Evolutionary conservation across 2,888 invertebrate species (phyloP), one percentile per base, ranked within the genome.

Genomic region (Synanthedon myopaeformis): DNA sequence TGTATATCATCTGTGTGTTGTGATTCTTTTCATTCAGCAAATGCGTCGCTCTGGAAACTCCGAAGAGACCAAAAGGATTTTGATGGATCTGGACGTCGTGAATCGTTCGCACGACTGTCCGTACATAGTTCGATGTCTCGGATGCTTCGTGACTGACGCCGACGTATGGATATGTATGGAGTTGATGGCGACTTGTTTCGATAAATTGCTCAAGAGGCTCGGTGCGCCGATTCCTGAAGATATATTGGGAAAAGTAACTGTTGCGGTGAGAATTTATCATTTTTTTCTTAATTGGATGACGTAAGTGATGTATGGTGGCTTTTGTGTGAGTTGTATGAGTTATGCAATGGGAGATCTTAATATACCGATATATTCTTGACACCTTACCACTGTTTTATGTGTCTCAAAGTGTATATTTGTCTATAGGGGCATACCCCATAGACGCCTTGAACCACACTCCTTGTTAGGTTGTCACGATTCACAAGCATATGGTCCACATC

Each of bases 111-210:
- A 97, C 70, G 97, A 97, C 82, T 99, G 98, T 83, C 95, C 94
- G 42, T 98, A 94, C 85, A 99, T 99, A 65, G 99, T 99, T 64
- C 92, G 96, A 76, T 99, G 98, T 79, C 90, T 97, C 69, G 99
- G 99, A 49, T 98, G 97, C 86, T 98, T 99, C 84, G 97, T 99
- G 54, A 97, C 96, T 0, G 96, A 96, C 75, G 94, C 96, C 1
- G 98, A 99, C 79, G 98, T 99, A 0, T 99, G 99, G 97, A 99
- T 99, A 74, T 99, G 99, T 79, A 99, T 99, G 99, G 99, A 99
- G 86, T 89, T 99, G 62, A 99, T 99, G 99, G 94, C 97, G 12
- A 97, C 98, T 17, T 99, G 99, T 85, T 94, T 99, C 74, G 99
- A 99, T 79, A 99, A 99, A 87, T 87, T 99, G 70, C 89, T 98